phyloP scores from a whole-genome alignment of 2,113 vertebrate genomes.

The Oncorhynchus clarkii region DNA sequence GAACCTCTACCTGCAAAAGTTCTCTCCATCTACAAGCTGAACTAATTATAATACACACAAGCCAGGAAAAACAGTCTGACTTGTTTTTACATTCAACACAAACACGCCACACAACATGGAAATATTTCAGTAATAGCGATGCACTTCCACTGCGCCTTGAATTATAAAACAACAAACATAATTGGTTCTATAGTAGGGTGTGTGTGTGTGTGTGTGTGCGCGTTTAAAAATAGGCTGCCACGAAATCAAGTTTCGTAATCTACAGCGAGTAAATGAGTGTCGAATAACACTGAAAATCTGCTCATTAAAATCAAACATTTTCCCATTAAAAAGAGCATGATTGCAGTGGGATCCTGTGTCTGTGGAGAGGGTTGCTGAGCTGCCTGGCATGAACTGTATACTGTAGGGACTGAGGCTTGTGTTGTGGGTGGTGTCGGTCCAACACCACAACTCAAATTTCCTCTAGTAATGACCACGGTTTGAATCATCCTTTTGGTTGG shows the following conservation, averaged over 20 bases:
- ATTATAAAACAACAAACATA: background rate
- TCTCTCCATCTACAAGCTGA: too few species aligned
- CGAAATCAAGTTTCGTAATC: slow-evolving; percentile 6
- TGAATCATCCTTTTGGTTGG: too few species aligned
- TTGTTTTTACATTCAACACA: background rate
- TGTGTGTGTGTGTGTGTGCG: too few species aligned
- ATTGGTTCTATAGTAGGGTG: background rate
- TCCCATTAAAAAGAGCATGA: background rate
- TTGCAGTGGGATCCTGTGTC: background rate
- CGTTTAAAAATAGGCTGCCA: background rate
- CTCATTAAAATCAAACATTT: background rate
- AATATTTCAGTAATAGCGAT: background rate
- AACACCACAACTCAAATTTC: too few species aligned
- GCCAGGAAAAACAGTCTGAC: background rate
- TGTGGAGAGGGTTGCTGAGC: background rate
- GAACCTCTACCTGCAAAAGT: background rate
- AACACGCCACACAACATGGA: background rate
- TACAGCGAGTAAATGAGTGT: slow-evolving; percentile 4
- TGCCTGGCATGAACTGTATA: too few species aligned
- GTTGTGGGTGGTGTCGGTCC: too few species aligned
- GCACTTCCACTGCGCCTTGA: background rate
- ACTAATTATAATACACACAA: too few species aligned
- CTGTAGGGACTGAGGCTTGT: too few species aligned
- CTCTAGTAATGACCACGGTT: too few species aligned
- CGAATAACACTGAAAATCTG: slow-evolving; percentile 13